phyloP scores from a whole-genome alignment of 2,113 vertebrate species.

The Onychorhynchus coronatus region DNA sequence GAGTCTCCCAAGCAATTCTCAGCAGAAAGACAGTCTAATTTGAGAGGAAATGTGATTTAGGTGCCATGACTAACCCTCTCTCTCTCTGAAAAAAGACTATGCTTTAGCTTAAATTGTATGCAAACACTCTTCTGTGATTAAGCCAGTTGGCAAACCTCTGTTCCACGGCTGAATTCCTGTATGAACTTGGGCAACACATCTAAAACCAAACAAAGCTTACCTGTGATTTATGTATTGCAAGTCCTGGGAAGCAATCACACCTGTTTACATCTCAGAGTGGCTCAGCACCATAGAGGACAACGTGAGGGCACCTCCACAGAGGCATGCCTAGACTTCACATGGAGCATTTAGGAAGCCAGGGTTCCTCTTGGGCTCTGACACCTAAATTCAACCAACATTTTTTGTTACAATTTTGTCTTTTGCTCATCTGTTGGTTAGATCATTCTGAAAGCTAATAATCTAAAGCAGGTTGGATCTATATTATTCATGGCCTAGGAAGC shows the following conservation, averaged over 20 bases:
- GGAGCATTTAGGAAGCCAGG: neutral
- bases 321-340: neutral
- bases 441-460: neutral
- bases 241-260: neutral
- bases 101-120: neutral
- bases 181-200: neutral
- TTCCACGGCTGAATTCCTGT: neutral
- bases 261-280: neutral
- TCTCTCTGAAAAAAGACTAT: neutral
- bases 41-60: neutral
- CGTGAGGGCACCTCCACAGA: neutral
- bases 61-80: neutral
- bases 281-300: neutral
- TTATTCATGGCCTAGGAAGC: neutral
- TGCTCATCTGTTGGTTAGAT: neutral
- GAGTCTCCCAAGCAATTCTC: neutral
- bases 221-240: neutral
- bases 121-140: neutral
- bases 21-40: neutral
- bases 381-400: neutral
- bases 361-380: neutral
- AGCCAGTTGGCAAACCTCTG: neutral
- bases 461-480: neutral
- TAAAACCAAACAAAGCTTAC: neutral
- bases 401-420: neutral